phyloP scores from a whole-genome alignment of 2,888 invertebrate species.

The Papilio demoleus region DNA sequence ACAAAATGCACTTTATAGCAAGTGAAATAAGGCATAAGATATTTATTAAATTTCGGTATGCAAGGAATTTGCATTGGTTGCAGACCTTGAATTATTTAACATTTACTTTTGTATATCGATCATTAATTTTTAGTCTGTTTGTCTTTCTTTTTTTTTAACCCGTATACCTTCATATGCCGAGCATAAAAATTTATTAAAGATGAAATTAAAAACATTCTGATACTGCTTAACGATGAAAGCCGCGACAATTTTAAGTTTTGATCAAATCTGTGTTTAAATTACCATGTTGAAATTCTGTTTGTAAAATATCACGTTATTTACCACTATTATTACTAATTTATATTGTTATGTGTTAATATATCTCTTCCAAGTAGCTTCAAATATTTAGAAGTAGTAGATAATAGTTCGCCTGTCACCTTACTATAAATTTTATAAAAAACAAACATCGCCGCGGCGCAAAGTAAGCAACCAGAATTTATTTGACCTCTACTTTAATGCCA shows the following conservation, averaged over 20 bases:
- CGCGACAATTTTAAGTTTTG: no score
- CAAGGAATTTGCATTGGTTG: constrained; percentile 51
- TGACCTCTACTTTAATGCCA: constrained; percentile 29
- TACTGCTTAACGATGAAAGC: no score
- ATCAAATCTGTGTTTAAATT: no score
- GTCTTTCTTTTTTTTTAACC: not conserved
- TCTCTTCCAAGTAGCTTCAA: no score
- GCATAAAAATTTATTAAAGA: no score
- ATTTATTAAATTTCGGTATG: constrained; percentile 43
- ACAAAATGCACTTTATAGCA: constrained; percentile 45
- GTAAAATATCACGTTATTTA: no score
- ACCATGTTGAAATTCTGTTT: no score
- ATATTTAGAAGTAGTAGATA: not conserved
- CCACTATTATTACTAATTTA: no score
- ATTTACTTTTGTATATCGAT: constrained; percentile 49
- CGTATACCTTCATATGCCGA: not conserved
- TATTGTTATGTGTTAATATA: no score
- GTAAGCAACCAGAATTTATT: constrained; percentile 3
- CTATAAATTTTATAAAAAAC: not conserved
- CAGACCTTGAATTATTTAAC: constrained; percentile 55
- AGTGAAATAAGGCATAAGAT: constrained; percentile 19
- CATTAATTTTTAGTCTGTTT: constrained; percentile 29
- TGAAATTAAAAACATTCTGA: not conserved
- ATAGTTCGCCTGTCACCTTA: no score
- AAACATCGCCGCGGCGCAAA: constrained; percentile 4